Evolutionary conservation across 2,797 vertebrate species (phyloP), one percentile per base, ranked within the genome.

Genomic region (Eulemur rubriventer): DNA sequence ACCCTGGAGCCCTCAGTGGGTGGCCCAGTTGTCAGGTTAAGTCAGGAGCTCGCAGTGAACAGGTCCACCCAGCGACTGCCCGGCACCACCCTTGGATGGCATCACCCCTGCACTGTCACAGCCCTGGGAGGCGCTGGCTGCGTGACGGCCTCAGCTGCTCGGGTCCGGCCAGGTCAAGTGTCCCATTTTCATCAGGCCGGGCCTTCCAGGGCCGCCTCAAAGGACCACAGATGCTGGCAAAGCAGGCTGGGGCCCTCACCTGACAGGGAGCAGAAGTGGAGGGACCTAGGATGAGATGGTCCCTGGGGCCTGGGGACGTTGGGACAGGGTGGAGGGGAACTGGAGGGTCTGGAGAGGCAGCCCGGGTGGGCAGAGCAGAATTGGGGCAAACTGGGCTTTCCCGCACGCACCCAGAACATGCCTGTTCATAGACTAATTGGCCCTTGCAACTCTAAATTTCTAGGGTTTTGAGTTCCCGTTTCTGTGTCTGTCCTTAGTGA

Each of bases 71-170:
- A 3, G 24, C 9, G 33, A 22, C 35, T 12, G 4, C 48, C n/a
- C 43, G 38, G 63, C 4, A 26, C 18, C 65, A 6, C 26, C 73
- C n/a, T 11, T 72, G 1, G 0, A 26, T 3, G 33, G 26, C 4
- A 0, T 9, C 43, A 0, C 12, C 26, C 30, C 41, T 4, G 1
- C 0, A 0, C 5, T 30, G 10, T 26, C 24, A 6, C 55, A 46
- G 16, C 63, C 12, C 24, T 6, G 10, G 57, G 67, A 35, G 6
- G 20, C 24, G 0, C 38, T 41, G 61, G 48, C 13, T 18, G 67
- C 0, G 0, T 20, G 43, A 18, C 59, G 5, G n/a, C 17, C 26
- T 35, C 3, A 30, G 8, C 7, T 33, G 33, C 33, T 20, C 4
- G 6, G 28, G 33, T 48, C 18, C 35, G 8, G 35, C 43, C 16